A percentile compares a stretch with the other conserved stretches of the same genome.
Evolutionary conservation across 2,797 vertebrate species (phyloP).

Genomic region (Catamblyrhynchus diadema): DNA sequence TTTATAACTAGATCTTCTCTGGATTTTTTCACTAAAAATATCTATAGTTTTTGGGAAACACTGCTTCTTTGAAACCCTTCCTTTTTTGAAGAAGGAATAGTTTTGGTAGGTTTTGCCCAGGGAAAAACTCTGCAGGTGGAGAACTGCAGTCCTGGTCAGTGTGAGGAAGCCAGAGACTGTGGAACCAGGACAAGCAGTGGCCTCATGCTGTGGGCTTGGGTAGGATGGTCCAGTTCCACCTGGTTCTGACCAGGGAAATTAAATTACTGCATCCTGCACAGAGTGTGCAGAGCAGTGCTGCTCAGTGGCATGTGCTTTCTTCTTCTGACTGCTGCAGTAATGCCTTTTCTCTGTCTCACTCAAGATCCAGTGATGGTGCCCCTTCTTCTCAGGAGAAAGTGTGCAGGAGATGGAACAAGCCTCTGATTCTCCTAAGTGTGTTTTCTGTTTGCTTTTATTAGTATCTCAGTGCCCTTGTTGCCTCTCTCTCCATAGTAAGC

Average conservation of each 20-base stretch:
- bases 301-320: background rate
- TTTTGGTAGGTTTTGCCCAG: background rate
- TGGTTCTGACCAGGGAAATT: background rate
- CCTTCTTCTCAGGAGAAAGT: background rate
- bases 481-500: background rate
- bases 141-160: background rate
- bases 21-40: background rate
- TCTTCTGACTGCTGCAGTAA: background rate
- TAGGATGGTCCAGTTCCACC: background rate
- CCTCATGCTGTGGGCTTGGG: background rate
- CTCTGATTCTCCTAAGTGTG: background rate
- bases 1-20: background rate
- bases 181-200: accelerated
- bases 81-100: background rate
- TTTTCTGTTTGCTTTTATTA: background rate
- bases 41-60: background rate
- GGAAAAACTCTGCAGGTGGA: background rate
- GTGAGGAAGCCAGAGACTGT: background rate
- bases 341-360: background rate
- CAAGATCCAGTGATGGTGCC: background rate
- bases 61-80: background rate
- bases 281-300: background rate
- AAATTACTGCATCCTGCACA: background rate
- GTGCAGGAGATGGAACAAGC: background rate
- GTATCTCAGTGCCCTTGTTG: background rate